Evolutionary conservation across 2,113 vertebrate genomes (phyloP), one percentile per base, ranked within the genome.

Genomic region (Monarcha castaneiventris): DNA sequence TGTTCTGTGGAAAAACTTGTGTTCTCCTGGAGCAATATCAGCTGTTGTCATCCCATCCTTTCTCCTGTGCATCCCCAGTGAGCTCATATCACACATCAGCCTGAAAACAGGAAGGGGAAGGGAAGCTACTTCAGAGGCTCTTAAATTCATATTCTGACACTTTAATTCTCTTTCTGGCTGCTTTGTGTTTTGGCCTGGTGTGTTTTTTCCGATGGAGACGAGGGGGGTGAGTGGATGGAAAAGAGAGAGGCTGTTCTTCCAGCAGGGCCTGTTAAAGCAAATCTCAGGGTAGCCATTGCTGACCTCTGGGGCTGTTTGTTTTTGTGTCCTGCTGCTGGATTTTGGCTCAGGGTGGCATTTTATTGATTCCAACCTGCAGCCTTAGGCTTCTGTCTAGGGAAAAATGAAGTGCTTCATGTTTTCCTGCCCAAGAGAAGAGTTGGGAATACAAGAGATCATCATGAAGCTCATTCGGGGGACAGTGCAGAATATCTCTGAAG

Each of bases 81-180:
- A 68, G 84, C 84, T 77, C 63, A 61, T 27, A 27, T 10, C 72
- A 77, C 43, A 22, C 72, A 64, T 64, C 62, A 79, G 81, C 69
- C 93, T 91, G 80, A 97, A 96, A 96, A 96, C 94, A 95, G 96
- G 94, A 94, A 97, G 91, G 33, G 89, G 89, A 92, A 92, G 75
- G 43, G 84, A 92, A 94, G 44, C 91, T 87, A 85, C 91, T 96
- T 94, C 84, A 89, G 94, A 87, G 96, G 84, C 89, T 86, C 93
- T 95, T 91, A 89, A 92, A 96, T 91, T 87, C 56, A 75, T 56
- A 33, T 75, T 91, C 41, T 93, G 93, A 96, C 87, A 89, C 87
- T 96, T 94, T 79, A 94, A 89, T 96, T 95, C 87, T 83, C 87
- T 92, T 75, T 93, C 91, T 93, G 93, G 74, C 91, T 89, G 87